These are phyloP conservation scores for Imbricaverruca yamaguchii DNA, from an alignment of 2,888 invertebrate species.

Conservation along the genomic window DNA sequence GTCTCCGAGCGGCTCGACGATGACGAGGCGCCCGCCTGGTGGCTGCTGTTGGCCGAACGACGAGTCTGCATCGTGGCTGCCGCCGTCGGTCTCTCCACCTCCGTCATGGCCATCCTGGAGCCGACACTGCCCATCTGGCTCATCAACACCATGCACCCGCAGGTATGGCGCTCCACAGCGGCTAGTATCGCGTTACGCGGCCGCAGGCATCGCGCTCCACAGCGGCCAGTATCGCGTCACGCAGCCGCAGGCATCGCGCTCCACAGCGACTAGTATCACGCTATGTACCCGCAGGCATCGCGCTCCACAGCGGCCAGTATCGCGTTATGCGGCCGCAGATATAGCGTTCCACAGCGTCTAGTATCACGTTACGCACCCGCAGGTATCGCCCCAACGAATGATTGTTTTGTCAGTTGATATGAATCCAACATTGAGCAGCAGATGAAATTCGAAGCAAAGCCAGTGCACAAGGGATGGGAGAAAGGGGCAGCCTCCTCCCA, in stretches of 20 bases:
- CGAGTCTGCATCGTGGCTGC: slow-evolving; percentile 50
- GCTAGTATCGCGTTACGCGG: background rate
- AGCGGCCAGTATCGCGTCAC: background rate
- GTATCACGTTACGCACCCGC: background rate
- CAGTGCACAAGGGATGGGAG: too few species aligned
- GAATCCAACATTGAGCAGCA: too few species aligned
- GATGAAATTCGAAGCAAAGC: too few species aligned
- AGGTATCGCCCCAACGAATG: too few species aligned
- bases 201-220: background rate
- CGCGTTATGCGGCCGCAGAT: background rate
- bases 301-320: background rate
- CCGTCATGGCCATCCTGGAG: slow-evolving; percentile 73
- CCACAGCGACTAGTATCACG: background rate
- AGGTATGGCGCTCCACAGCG: slow-evolving; percentile 41
- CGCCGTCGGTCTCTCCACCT: slow-evolving; percentile 68
- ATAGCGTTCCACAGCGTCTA: too few species aligned
- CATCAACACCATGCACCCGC: slow-evolving; percentile 55
- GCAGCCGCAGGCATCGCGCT: background rate
- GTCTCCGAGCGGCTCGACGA: background rate
- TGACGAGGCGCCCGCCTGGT: slow-evolving; percentile 44
- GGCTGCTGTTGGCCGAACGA: slow-evolving; percentile 53
- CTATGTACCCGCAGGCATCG: background rate
- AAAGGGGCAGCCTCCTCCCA: too few species aligned
- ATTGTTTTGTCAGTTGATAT: too few species aligned
- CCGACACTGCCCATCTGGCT: slow-evolving; percentile 77